phyloP scores from a whole-genome alignment of 2,797 vertebrate genomes.

The Myotis pilosus region DNA sequence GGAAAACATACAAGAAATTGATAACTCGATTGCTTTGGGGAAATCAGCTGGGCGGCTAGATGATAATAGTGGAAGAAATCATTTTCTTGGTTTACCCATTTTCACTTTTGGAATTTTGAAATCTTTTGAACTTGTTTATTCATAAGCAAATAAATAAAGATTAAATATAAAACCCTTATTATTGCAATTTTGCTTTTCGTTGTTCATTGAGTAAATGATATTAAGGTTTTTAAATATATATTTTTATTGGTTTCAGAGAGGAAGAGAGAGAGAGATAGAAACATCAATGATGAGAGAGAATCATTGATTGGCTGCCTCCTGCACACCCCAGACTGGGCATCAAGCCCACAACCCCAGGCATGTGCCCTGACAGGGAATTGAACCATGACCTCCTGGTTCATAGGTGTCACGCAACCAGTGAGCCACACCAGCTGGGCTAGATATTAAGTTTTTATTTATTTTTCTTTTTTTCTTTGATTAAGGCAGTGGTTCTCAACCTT shows the following conservation, averaged over 20 bases:
- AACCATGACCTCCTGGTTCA: no score
- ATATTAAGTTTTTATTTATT: not conserved
- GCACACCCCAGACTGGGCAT: no score
- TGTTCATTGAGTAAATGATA: not conserved
- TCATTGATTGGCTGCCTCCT: no score
- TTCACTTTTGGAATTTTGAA: not conserved
- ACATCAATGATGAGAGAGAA: no score
- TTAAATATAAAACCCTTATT: not conserved
- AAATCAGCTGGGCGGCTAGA: not conserved
- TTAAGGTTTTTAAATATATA: not conserved
- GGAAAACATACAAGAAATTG: not conserved
- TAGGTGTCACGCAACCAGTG: no score
- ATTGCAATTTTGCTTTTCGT: not conserved
- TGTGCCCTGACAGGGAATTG: no score
- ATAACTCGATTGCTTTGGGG: not conserved
- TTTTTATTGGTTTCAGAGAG: no score
- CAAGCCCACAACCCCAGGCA: no score
- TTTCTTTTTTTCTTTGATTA: no score
- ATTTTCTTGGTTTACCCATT: not conserved
- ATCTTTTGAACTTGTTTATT: not conserved
- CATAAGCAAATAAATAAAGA: constrained; percentile 44
- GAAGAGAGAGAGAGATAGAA: no score
- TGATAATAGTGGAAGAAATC: not conserved
- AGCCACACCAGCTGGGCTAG: no score
- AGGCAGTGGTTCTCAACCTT: no score